phyloP scores from a whole-genome alignment of 2,797 vertebrate genomes.

The Sitta carolinensis region DNA sequence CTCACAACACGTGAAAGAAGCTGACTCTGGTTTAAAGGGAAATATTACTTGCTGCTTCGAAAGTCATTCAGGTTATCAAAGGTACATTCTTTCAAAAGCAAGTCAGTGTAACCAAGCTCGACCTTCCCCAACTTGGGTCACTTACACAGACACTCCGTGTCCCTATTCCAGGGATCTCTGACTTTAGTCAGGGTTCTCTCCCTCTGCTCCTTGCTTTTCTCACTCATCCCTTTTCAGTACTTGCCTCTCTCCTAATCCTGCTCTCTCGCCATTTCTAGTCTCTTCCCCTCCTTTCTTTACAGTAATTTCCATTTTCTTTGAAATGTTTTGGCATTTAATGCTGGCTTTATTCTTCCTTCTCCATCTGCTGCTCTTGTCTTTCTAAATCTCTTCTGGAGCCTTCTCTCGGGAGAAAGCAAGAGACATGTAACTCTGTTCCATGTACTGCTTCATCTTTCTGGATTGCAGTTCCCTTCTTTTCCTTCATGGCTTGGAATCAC shows the following conservation, averaged over 20 bases:
- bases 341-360: constrained; percentile 66
- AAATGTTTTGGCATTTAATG: constrained; percentile 64
- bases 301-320: constrained; percentile 67
- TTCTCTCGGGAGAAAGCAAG: constrained; percentile 13
- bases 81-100: neutral
- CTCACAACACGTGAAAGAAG: neutral
- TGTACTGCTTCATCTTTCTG: neutral
- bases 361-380: constrained; percentile 66
- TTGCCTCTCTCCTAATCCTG: constrained; percentile 28
- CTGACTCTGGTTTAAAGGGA: neutral
- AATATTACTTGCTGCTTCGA: neutral
- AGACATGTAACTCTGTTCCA: neutral
- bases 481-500: neutral
- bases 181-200: neutral
- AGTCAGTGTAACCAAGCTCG: neutral
- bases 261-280: constrained; percentile 23
- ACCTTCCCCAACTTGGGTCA: neutral
- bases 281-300: constrained; percentile 58
- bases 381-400: constrained; percentile 63
- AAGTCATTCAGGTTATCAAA: neutral
- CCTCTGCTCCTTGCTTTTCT: neutral
- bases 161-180: neutral
- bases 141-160: neutral
- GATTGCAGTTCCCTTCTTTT: neutral
- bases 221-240: neutral